Evolutionary conservation across 2,113 vertebrate genomes (phyloP).

Genomic region (Cynocephalus volans): DNA sequence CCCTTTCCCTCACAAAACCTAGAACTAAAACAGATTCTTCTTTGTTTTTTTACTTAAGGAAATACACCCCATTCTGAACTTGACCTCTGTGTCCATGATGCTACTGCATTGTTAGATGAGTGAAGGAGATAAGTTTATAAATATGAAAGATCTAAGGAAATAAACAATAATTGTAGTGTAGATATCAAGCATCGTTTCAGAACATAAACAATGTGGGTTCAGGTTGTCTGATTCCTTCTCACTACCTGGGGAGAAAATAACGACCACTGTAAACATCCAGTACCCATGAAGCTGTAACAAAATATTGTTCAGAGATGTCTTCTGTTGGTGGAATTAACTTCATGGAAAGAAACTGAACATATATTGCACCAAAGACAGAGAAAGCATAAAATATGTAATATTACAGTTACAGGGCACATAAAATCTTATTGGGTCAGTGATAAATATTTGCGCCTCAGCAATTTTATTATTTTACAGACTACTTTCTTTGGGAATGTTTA

Average conservation of each 20-base stretch:
- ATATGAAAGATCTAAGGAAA: slow-evolving; percentile 78
- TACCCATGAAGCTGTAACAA: slow-evolving; percentile 75
- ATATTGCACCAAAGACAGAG: slow-evolving; percentile 79
- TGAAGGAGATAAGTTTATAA: slow-evolving; percentile 65
- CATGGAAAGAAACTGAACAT: slow-evolving; percentile 72
- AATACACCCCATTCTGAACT: background rate
- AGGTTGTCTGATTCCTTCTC: slow-evolving; percentile 67
- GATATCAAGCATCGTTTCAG: slow-evolving; percentile 70
- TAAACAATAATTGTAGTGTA: slow-evolving; percentile 79
- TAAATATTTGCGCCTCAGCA: slow-evolving; percentile 86
- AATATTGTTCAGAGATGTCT: slow-evolving; percentile 82
- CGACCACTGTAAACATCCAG: slow-evolving; percentile 4
- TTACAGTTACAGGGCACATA: slow-evolving; percentile 86
- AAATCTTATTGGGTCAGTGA: slow-evolving; percentile 86
- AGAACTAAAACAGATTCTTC: background rate
- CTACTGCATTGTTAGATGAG: background rate
- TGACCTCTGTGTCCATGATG: background rate
- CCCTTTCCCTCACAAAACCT: background rate
- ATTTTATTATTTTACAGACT: slow-evolving; percentile 85
- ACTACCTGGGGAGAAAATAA: slow-evolving; percentile 72
- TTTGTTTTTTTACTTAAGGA: background rate
- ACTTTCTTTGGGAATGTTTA: slow-evolving; percentile 74
- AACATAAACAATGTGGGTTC: slow-evolving; percentile 69
- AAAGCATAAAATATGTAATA: slow-evolving; percentile 84
- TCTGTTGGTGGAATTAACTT: slow-evolving; percentile 83